Conservation (phyloP, 1,140 invertebrate genomes). For the Nilaparvata lugens region DNA sequence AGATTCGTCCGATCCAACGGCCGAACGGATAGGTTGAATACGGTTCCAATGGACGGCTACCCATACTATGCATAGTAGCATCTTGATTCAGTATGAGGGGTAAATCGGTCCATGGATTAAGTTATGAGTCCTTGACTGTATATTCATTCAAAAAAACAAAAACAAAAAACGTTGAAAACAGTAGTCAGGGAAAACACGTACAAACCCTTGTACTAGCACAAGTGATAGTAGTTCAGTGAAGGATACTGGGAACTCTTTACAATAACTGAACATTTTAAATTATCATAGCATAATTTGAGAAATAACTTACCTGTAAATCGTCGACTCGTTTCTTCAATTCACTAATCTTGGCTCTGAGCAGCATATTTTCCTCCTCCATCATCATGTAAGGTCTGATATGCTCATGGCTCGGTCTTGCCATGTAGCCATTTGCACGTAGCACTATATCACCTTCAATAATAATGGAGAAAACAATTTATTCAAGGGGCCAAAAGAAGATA, state of each 20-base stretch:
- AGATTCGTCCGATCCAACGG: no score
- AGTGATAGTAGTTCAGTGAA: no score
- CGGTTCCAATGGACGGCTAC: no score
- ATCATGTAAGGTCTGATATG: slow-evolving; percentile 26
- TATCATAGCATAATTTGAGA: background rate
- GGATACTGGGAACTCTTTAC: no score
- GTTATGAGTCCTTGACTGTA: no score
- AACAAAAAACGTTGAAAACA: no score
- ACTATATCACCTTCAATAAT: background rate
- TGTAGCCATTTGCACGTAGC: background rate
- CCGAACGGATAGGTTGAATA: no score
- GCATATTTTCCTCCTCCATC: slow-evolving; percentile 63
- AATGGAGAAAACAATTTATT: slow-evolving; percentile 11
- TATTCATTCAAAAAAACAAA: no score
- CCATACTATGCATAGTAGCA: no score
- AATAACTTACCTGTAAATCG: slow-evolving; percentile 14
- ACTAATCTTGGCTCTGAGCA: slow-evolving; percentile 60
- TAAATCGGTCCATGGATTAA: no score
- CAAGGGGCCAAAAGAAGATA: slow-evolving; percentile 4
- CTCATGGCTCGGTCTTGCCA: background rate
- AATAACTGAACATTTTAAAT: background rate
- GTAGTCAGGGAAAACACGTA: background rate
- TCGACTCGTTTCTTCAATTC: slow-evolving; percentile 59
- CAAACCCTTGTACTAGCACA: no score
- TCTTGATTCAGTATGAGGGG: no score